These are phyloP conservation scores for Brachionus angularis DNA, from an alignment of 1,140 invertebrate species.

Conservation along the genomic window DNA sequence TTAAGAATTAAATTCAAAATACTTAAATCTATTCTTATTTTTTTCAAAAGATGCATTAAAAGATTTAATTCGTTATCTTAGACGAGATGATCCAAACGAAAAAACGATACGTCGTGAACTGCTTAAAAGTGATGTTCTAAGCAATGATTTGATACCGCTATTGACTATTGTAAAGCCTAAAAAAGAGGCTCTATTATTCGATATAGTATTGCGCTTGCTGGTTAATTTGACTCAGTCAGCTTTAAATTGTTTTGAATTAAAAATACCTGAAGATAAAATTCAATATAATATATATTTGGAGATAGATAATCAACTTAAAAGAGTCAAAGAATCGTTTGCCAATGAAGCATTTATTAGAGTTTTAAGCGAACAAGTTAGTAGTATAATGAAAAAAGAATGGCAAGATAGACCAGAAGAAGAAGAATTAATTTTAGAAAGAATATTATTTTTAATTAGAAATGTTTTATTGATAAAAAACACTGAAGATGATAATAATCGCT, in stretches of 20 bases:
- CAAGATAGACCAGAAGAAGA: conserved; percentile 39
- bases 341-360: conserved; percentile 34
- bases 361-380: background rate
- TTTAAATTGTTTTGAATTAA: conserved; percentile 29
- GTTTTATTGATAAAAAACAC: conserved; percentile 20
- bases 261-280: conserved; percentile 42
- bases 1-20: background rate
- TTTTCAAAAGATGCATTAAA: conserved; percentile 17
- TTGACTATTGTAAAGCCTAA: conserved; percentile 5
- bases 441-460: conserved; percentile 36
- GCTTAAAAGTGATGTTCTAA: conserved; percentile 28
- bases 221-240: conserved; percentile 35
- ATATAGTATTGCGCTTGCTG: conserved; percentile 24
- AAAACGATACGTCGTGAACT: conserved; percentile 30
- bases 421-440: conserved; percentile 41
- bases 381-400: conserved; percentile 40
- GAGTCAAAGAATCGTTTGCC: conserved; percentile 25
- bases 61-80: conserved; percentile 23
- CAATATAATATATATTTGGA: conserved; percentile 33
- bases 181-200: conserved; percentile 15
- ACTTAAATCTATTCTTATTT: background rate
- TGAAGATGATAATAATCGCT: conserved; percentile 10
- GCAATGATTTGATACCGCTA: conserved; percentile 29
- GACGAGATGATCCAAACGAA: conserved; percentile 35
- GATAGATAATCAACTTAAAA: conserved; percentile 25